Evolutionary conservation across 2,797 vertebrate species (phyloP).

Genomic region (Poecile montanus): DNA sequence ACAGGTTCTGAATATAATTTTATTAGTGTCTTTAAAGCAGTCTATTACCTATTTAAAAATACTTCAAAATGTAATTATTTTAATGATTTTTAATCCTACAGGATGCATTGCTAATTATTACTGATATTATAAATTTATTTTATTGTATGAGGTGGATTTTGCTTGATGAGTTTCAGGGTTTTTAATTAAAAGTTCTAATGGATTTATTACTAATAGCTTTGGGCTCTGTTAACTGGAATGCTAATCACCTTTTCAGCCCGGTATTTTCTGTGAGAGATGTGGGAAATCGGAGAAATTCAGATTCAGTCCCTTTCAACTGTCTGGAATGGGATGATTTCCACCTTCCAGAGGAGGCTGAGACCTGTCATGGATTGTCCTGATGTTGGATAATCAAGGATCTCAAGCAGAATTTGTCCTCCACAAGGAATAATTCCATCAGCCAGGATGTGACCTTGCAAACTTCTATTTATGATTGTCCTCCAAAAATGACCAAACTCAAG

Average conservation of each 20-base stretch:
- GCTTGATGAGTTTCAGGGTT: conserved; percentile 53
- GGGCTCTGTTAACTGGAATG: conserved; percentile 55
- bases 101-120: conserved; percentile 76
- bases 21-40: conserved; percentile 54
- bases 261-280: conserved; percentile 15
- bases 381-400: background rate
- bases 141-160: conserved; percentile 67
- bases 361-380: background rate
- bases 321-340: background rate
- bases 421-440: background rate
- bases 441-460: background rate
- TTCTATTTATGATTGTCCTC: background rate
- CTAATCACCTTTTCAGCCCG: conserved; percentile 60
- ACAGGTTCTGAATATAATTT: conserved; percentile 52
- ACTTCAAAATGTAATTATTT: conserved; percentile 74
- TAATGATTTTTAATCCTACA: conserved; percentile 71
- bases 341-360: background rate
- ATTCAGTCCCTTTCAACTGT: background rate
- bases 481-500: background rate
- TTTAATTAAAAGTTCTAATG: conserved; percentile 76
- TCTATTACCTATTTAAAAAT: conserved; percentile 67
- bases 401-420: background rate
- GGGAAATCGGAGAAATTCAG: background rate
- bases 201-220: conserved; percentile 76
- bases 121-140: conserved; percentile 70